These are phyloP conservation scores for Xenopus petersii DNA, from an alignment of 2,797 vertebrate species.

Conservation along the genomic window DNA sequence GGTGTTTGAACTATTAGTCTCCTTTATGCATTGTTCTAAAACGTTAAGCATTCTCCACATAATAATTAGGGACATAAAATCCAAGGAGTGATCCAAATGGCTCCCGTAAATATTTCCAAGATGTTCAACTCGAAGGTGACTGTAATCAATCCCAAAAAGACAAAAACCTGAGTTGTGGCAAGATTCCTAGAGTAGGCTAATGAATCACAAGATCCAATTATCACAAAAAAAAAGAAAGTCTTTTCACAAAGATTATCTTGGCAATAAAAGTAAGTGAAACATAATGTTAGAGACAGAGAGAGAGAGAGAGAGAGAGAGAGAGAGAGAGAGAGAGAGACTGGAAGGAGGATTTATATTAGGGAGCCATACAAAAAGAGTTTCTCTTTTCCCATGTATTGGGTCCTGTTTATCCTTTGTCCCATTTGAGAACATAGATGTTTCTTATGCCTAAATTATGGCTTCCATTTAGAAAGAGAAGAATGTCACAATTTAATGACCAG, in stretches of 20 bases:
- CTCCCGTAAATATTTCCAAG: too few species aligned
- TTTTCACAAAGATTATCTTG: background rate
- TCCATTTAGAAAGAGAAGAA: too few species aligned
- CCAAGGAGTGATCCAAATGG: too few species aligned
- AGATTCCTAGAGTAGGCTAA: background rate
- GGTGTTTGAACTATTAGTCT: slow-evolving; percentile 6
- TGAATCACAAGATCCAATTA: background rate
- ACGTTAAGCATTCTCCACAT: too few species aligned
- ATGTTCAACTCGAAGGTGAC: too few species aligned
- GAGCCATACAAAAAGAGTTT: background rate
- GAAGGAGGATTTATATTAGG: background rate
- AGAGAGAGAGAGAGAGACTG: background rate
- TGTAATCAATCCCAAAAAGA: slow-evolving; percentile 38
- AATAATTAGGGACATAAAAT: too few species aligned
- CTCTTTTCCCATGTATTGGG: background rate
- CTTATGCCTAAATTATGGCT: too few species aligned
- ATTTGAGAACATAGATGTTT: too few species aligned
- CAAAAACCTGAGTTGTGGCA: slow-evolving; percentile 18
- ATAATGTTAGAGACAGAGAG: background rate
- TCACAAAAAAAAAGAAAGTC: slow-evolving; percentile 26
- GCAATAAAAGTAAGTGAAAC: background rate
- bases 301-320: background rate
- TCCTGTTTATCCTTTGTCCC: background rate
- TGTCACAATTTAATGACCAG: too few species aligned
- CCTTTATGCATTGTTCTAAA: slow-evolving; percentile 25